Base-by-base conservation (phyloP, 37 sponge, comb jelly and placozoan species). In the Bolinopsis microptera region DNA sequence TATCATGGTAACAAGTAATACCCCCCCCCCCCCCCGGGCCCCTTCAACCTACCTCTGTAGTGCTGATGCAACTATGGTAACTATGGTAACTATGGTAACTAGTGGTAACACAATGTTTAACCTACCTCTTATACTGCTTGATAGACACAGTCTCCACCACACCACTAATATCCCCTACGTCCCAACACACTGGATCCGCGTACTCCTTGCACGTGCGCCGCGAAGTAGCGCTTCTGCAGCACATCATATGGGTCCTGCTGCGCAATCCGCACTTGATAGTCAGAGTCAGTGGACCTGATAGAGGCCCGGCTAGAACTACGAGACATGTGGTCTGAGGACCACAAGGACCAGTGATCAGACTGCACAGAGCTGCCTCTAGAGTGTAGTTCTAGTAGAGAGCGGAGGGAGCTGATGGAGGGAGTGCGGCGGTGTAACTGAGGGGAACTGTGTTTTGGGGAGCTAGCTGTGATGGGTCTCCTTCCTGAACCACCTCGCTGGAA, bases 201-300 rank as follows among this genome's bases (percentile, higher is more conserved):
- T 72, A 28, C 27, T 72, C 75, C 75, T 28, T 2, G 13, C 61
- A 48, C 31, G 75, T n/a, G 31, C 75, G 26, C 75, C 75, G 26
- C 75, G 26, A 72, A 30, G 31, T 72, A 72, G 31, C 75, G 75
- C 27, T n/a, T 72, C 75, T 72, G 75, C 75, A 72, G 75, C 31
- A 72, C 75, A 8, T 72, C 75, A 21, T 72, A 72, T 5, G 75
- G 26, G 31, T 72, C 75, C 26, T 72, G 75, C 31, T n/a, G 31
- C 5, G 75, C 75, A 5, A 72, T n/a, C 3, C 75, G 26, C 3
- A n/a, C n/a, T n/a, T 72, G 75, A 21, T 72, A 72, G 75, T 72
- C 75, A 8, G 75, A n/a, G 31, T 28, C 61, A 5, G 61, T 48
- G 13, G 61, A 48, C 13, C 61, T 48, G 61, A 48, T 48, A 13